phyloP scores from a whole-genome alignment of 2,113 vertebrate species.

The Bungarus multicinctus region DNA sequence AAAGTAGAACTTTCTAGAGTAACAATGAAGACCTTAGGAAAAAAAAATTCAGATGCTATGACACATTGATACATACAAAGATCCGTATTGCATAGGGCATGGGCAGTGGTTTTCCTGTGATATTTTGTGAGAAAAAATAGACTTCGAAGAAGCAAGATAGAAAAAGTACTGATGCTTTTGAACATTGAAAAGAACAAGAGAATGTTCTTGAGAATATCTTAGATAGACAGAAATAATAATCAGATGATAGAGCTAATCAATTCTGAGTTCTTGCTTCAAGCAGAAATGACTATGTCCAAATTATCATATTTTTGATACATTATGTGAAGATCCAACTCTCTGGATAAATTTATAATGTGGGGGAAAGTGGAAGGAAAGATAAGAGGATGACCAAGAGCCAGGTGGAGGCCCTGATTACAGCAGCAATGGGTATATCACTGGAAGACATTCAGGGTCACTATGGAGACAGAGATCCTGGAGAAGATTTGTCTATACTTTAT shows the following conservation, averaged over 20 bases:
- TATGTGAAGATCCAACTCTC: background rate
- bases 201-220: background rate
- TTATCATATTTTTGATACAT: background rate
- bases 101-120: background rate
- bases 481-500: background rate
- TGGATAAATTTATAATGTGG: background rate
- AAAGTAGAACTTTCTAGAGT: background rate
- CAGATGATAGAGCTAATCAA: background rate
- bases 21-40: background rate
- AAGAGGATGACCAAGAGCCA: background rate
- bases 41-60: background rate
- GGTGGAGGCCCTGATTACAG: background rate
- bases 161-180: background rate
- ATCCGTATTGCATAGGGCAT: background rate
- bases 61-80: background rate
- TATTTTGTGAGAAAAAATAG: background rate
- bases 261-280: background rate
- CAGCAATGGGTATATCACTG: background rate
- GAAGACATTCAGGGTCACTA: background rate
- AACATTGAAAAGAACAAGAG: background rate
- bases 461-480: background rate
- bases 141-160: background rate
- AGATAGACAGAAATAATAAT: background rate
- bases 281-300: background rate
- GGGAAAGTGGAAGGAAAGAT: background rate